Percentiles rank a stretch among this genome's conserved stretches.
These are phyloP conservation scores for Leptura quadrifasciata DNA, from an alignment of 2,888 invertebrate species.

Conservation along the genomic window DNA sequence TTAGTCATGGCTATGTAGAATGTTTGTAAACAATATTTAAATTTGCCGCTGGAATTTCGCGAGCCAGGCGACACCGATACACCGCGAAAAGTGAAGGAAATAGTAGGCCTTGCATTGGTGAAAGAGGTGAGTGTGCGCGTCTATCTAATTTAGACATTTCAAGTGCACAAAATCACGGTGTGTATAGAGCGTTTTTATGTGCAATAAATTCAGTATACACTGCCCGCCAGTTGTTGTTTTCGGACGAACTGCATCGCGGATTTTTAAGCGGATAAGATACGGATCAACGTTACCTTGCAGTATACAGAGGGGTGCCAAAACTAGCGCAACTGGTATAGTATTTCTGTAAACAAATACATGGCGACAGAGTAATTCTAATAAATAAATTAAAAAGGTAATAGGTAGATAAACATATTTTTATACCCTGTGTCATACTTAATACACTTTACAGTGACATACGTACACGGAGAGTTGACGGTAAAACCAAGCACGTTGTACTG, in stretches of 20 bases:
- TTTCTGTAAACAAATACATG: not conserved
- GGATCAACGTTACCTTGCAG: not conserved
- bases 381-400: slow-evolving; percentile 7
- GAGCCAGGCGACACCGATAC: slow-evolving; percentile 60
- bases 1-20: slow-evolving; percentile 30
- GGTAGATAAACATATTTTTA: slow-evolving; percentile 6
- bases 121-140: slow-evolving; percentile 57
- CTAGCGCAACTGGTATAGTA: not conserved
- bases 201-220: slow-evolving; percentile 21
- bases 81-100: slow-evolving; percentile 60
- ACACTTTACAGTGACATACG: not conserved
- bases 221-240: not conserved
- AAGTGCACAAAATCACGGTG: slow-evolving; percentile 40
- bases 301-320: not conserved
- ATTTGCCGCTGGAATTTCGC: slow-evolving; percentile 63
- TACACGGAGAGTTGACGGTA: not conserved
- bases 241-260: not conserved
- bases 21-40: slow-evolving; percentile 63
- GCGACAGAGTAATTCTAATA: not conserved
- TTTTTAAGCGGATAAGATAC: not conserved
- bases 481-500: not conserved
- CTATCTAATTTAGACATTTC: slow-evolving; percentile 43
- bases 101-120: slow-evolving; percentile 55
- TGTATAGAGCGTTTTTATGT: slow-evolving; percentile 35
- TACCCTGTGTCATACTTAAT: not conserved